Base-by-base conservation (phyloP, 2,113 vertebrate species). In the Silurus meridionalis region DNA sequence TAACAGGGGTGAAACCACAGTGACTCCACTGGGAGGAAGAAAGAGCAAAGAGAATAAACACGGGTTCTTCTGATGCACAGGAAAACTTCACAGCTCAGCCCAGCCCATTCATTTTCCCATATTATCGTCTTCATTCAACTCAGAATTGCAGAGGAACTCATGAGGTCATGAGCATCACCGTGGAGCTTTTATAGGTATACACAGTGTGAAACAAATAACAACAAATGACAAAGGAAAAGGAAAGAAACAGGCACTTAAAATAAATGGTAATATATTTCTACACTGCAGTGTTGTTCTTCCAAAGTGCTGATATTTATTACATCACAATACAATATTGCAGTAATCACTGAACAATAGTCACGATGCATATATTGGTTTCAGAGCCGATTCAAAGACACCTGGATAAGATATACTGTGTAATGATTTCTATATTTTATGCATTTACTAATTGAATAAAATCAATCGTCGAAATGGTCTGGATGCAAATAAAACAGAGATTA, bases 31-130 rank as follows among this genome's bases (percentile, higher is more conserved):
- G 87, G 86, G 89, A 66, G 74, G 63, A 69, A 72, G 77, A 86
- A 89, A 89, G 85, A 90, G 85, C 85, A 88, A 88, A 87, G 82
- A 86, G 86, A 90, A 90, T 90, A 90, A 89, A 87, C 89, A 90
- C 83, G 10, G 82, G 64, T 88, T 91, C 84, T 90, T 89, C 87
- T 86, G 61, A 66, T 64, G 63, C 57, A 58, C 82, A 66, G 77
- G 52, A 83, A 50, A 87, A 89, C 86, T 77, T 83, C 72, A 17
- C 79, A 55, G 37, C 50, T 86, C 80, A 77, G 84, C 50, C 28
- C 57, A 53, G 84, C 84, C 46, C 21, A 74, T 83, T 86, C 85
- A 84, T 87, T 72, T 55, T 19, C 63, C 60, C 69, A 64, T 69
- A 66, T 85, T 83, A 55, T 55, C 83, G 74, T 17, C 80, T 80